phyloP scores from a whole-genome alignment of 2,888 invertebrate genomes.

The Theretra japonica region DNA sequence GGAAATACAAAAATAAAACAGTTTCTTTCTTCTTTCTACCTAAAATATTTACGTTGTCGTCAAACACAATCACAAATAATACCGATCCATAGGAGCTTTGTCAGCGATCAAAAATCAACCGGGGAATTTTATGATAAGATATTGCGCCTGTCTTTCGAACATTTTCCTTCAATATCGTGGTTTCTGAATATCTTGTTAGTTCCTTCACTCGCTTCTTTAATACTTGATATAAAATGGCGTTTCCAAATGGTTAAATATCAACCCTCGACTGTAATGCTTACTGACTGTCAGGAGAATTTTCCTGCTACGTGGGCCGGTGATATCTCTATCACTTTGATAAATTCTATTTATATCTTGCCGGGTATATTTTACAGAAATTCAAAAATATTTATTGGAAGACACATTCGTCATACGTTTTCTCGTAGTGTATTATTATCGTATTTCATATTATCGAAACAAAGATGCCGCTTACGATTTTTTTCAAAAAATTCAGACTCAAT shows the following conservation, averaged over 20 bases:
- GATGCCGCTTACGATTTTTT: background rate
- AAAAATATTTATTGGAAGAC: background rate
- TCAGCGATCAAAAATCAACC: conserved; percentile 6
- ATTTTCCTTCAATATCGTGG: background rate
- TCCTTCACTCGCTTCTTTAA: background rate
- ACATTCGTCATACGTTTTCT: background rate
- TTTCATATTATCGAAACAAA: no score
- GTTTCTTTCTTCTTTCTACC: background rate
- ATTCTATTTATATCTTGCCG: background rate
- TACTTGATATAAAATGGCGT: conserved; percentile 6
- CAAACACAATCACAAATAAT: background rate
- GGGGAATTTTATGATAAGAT: background rate
- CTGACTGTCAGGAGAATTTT: background rate
- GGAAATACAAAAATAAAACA: background rate
- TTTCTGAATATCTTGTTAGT: conserved; percentile 2
- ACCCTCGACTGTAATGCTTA: background rate
- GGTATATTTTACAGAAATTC: background rate
- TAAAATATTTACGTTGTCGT: background rate
- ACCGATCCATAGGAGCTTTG: background rate
- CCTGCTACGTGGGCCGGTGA: background rate
- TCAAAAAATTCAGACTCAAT: background rate
- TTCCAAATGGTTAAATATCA: background rate
- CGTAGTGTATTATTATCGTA: no score
- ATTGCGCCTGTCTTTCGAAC: background rate
- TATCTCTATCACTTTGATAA: background rate